phyloP scores from a whole-genome alignment of 2,113 vertebrate genomes.

The Rhombomys opimus region DNA sequence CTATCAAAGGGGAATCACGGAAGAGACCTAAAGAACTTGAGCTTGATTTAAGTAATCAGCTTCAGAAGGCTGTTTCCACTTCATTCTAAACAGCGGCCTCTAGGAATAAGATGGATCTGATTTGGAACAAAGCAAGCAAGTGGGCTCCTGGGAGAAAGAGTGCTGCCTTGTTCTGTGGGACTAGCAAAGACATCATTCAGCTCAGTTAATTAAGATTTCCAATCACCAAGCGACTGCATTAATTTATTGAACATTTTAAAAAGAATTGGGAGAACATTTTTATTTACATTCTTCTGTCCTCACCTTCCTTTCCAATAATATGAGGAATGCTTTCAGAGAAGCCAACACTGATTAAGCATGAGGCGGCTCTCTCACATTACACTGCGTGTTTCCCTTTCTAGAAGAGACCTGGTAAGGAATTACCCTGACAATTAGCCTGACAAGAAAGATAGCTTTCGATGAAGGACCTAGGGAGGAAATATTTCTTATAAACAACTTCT shows the following conservation, averaged over 20 bases:
- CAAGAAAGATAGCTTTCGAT: constrained; percentile 31
- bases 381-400: constrained; percentile 35
- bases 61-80: constrained; percentile 34
- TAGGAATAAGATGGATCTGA: constrained; percentile 28
- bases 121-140: neutral
- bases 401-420: constrained; percentile 57
- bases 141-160: neutral
- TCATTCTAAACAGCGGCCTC: constrained; percentile 51
- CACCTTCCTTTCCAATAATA: neutral
- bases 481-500: constrained; percentile 45
- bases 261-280: constrained; percentile 5
- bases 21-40: constrained; percentile 32
- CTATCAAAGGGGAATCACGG: constrained; percentile 48
- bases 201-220: neutral
- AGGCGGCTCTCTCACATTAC: neutral
- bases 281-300: neutral
- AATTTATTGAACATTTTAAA: neutral
- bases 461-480: neutral
- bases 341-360: neutral
- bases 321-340: neutral
- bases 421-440: constrained; percentile 11
- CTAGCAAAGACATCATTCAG: neutral
- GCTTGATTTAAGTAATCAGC: constrained; percentile 60
- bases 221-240: neutral
- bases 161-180: neutral